Conservation (phyloP, 2,797 vertebrate genomes). For the Crax fasciolata region DNA sequence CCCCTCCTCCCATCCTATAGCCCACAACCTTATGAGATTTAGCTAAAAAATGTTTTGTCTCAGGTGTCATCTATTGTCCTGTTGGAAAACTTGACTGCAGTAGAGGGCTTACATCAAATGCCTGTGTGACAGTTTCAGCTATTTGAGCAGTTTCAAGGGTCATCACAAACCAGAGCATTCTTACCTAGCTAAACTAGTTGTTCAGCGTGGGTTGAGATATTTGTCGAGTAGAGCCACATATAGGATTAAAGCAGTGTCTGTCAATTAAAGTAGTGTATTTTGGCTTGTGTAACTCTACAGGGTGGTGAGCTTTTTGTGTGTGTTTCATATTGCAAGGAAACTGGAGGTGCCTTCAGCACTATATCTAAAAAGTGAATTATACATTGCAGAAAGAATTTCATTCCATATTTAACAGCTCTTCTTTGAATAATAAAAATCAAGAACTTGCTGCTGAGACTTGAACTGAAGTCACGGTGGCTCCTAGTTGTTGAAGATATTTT, state of each 20-base stretch:
- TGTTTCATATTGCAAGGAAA: constrained; percentile 34
- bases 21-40: neutral
- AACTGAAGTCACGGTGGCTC: constrained; percentile 24
- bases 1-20: neutral
- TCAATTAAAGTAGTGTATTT: constrained; percentile 19
- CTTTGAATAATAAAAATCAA: constrained; percentile 29
- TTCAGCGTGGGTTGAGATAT: constrained; percentile 3
- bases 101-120: constrained; percentile 42
- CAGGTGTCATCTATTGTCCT: neutral
- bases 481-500: constrained; percentile 39
- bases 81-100: constrained; percentile 1
- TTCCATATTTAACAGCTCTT: constrained; percentile 54
- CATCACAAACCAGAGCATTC: constrained; percentile 30
- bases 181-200: neutral
- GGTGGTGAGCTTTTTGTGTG: neutral
- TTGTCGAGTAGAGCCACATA: constrained; percentile 32
- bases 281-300: constrained; percentile 2
- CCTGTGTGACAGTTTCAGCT: constrained; percentile 4
- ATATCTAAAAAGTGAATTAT: constrained; percentile 47
- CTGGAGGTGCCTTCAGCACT: constrained; percentile 32
- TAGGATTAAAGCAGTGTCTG: constrained; percentile 41
- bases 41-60: neutral
- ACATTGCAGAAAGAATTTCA: constrained; percentile 39
- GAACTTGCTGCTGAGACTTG: constrained; percentile 3
- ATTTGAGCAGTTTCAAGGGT: constrained; percentile 20